Evolutionary conservation across 2,888 invertebrate species (phyloP).

Genomic region (Apamea monoglypha): DNA sequence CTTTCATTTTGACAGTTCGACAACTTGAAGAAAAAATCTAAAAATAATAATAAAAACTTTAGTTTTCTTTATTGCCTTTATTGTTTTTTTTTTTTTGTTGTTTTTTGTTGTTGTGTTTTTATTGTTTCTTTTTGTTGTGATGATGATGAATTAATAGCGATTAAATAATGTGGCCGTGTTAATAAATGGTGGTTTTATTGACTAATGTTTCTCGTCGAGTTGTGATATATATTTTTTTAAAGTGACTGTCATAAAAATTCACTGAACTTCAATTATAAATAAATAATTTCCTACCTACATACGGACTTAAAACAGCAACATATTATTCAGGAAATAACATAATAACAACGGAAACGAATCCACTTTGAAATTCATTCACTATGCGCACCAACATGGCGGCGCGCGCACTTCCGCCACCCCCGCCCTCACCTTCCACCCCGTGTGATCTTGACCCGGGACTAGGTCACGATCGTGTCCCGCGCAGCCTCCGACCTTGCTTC

Average conservation of each 20-base stretch:
- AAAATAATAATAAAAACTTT: too few species aligned
- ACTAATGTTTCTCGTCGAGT: neutral
- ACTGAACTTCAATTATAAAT: neutral
- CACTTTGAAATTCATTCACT: conserved; percentile 69
- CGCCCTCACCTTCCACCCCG: conserved; percentile 52
- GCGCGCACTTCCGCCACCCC: conserved; percentile 65
- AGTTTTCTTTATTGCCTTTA: too few species aligned
- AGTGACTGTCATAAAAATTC: too few species aligned
- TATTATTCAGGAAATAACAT: conserved; percentile 21
- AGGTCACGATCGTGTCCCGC: conserved; percentile 82
- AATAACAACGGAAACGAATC: conserved; percentile 28
- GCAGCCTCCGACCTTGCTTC: conserved; percentile 79
- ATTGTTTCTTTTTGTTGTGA: too few species aligned
- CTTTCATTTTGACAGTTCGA: too few species aligned
- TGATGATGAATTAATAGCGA: too few species aligned
- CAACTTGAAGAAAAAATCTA: too few species aligned
- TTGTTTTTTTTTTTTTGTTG: too few species aligned
- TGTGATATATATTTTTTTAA: neutral
- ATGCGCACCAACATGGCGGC: conserved; percentile 22
- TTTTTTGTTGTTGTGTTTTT: too few species aligned
- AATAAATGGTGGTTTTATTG: too few species aligned
- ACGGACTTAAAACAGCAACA: neutral
- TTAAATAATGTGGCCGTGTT: too few species aligned
- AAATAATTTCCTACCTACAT: neutral
- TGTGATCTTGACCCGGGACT: conserved; percentile 83